Percentiles rank a stretch among this genome's conserved stretches.
Conservation (phyloP, 2,888 invertebrate genomes). For the Erebia aethiops region DNA sequence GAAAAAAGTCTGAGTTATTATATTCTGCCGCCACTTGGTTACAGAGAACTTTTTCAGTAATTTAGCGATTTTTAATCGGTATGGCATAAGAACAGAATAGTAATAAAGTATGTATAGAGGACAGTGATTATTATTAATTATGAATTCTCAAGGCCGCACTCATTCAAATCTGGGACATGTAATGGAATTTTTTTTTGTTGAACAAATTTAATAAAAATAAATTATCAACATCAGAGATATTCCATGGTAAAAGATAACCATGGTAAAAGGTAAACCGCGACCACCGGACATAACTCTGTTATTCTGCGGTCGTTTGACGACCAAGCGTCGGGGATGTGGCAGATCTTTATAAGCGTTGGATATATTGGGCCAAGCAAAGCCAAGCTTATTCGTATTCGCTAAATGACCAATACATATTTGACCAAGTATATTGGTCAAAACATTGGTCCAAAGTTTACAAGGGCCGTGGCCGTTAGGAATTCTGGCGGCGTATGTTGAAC, state of each 20-base stretch:
- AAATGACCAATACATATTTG: too few species aligned
- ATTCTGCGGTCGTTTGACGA: conserved; percentile 30
- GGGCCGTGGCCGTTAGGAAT: conserved; percentile 39
- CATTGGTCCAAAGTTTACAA: not conserved
- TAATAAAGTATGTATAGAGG: too few species aligned
- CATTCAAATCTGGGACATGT: too few species aligned
- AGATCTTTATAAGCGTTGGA: not conserved
- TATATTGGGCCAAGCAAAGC: too few species aligned
- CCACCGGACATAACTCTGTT: conserved; percentile 35
- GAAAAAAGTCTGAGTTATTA: not conserved
- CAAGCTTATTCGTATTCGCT: too few species aligned
- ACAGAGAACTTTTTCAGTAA: not conserved
- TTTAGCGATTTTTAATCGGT: not conserved
- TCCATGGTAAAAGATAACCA: not conserved
- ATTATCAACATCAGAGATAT: not conserved
- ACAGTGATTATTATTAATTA: too few species aligned
- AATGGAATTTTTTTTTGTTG: too few species aligned
- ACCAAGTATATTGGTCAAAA: not conserved
- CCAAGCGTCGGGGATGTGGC: conserved; percentile 25
- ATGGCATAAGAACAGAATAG: not conserved
- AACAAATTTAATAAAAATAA: too few species aligned
- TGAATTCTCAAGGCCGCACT: too few species aligned
- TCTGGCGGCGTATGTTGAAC: conserved; percentile 42
- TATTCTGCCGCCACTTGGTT: not conserved
- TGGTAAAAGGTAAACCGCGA: not conserved